Evolutionary conservation across 2,888 invertebrate species (phyloP), one percentile per base, ranked within the genome.

Genomic region (Andrena marginata): DNA sequence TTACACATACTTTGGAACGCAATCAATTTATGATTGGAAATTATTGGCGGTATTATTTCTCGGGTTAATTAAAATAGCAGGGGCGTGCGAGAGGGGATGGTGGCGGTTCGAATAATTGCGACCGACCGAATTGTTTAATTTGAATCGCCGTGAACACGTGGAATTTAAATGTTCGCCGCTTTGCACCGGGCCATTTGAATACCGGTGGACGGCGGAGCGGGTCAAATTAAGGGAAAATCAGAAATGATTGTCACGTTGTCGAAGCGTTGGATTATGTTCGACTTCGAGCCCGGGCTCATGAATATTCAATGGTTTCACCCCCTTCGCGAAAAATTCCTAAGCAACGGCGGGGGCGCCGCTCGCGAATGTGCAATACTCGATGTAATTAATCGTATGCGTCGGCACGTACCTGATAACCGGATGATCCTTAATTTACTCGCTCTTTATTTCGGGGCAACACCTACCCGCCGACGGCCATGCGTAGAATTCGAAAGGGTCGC

Each of bases 321-420:
- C 83, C 70, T 56, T 70, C 31, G 62, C 69, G 74, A 83, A 84
- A 83, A 71, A 84, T 74, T 84, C 83, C 83, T 84, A 83, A 84
- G 74, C 83, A 78, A 70, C 56, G 70, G 26, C 6, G 59, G 67
- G 69, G 72, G 13, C 8, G 48, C 8, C 23, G 42, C 31, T 29
- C 56, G 65, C 59, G 73, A 64, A 68, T 82, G 62, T 69, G 67
- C 51, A 63, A 75, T 73, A 87, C 90, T 89, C 89, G 86, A 90
- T 91, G 88, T 92, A 92, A 92, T 92, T 91, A 92, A 92, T 92
- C 89, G 88, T 88, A 89, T 88, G 87, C 85, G 78, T 54, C 62
- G 65, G 64, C 87, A 87, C 87, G 87, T 81, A 79, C 65, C 48
- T 63, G 73, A 70, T 88, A 80, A 80, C 77, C 62, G 69, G 70